Evolutionary conservation across 53 echinoderm and acorn worm genomes (phyloP).

Genomic region (Holothuria scabra): DNA sequence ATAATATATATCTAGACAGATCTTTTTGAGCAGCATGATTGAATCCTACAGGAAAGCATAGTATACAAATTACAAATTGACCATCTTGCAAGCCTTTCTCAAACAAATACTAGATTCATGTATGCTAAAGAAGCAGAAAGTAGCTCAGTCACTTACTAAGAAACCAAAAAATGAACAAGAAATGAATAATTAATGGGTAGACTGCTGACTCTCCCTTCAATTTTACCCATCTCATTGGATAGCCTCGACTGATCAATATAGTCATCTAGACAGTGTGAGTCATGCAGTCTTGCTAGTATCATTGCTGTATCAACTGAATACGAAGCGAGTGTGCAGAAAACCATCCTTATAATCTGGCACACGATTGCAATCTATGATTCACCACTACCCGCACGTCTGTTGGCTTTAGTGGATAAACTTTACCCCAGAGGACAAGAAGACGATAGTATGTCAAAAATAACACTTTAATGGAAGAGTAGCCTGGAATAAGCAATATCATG

Average conservation of each 20-base stretch:
- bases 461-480: conserved; percentile 18
- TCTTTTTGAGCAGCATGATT: too few relatives aligned
- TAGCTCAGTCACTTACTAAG: too few relatives aligned
- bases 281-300: not conserved
- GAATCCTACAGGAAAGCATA: too few relatives aligned
- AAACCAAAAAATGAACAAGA: too few relatives aligned
- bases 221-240: conserved; percentile 1
- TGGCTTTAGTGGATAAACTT: conserved; percentile 30
- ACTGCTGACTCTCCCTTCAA: not conserved
- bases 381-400: conserved; percentile 22
- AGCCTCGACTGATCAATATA: conserved; percentile 19
- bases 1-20: not conserved
- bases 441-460: conserved; percentile 37
- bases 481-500: not conserved
- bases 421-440: conserved; percentile 32
- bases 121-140: too few relatives aligned
- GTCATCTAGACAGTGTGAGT: conserved; percentile 34
- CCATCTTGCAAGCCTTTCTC: too few relatives aligned
- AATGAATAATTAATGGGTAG: conserved; percentile 36
- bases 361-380: not conserved
- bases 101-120: too few relatives aligned
- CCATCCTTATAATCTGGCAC: too few relatives aligned
- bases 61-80: too few relatives aligned
- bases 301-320: too few relatives aligned
- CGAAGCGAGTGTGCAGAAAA: too few relatives aligned